phyloP scores from a whole-genome alignment of 2,113 vertebrate genomes.

The Phrynosoma blainvillii region DNA sequence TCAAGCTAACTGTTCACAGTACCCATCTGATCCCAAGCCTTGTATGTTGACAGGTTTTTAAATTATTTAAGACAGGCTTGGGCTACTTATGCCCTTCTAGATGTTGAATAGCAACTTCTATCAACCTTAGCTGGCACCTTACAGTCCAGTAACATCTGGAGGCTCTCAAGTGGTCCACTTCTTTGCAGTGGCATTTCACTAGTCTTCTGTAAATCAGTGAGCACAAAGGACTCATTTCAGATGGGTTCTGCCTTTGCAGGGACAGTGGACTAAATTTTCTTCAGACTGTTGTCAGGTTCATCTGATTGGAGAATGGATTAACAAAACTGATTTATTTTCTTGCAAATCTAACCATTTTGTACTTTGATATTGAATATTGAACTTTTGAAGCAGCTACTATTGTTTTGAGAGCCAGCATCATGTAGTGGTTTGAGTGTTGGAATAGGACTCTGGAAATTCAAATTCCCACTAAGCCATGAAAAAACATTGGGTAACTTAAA shows the following conservation, averaged over 20 bases:
- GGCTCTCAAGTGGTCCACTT: no score
- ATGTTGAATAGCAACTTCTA: no score
- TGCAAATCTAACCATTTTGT: not conserved
- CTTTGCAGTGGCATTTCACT: not conserved
- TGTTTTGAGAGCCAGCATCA: no score
- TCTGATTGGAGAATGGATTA: not conserved
- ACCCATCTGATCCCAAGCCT: not conserved
- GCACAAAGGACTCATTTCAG: not conserved
- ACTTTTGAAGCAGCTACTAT: slow-evolving; percentile 37
- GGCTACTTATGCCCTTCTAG: no score
- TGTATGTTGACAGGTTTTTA: not conserved
- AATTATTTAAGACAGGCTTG: not conserved
- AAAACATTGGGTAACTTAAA: no score
- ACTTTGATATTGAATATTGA: not conserved
- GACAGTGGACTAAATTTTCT: not conserved
- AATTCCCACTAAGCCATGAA: no score
- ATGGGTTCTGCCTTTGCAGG: not conserved
- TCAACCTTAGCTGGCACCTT: no score
- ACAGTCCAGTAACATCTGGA: no score
- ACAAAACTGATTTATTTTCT: not conserved
- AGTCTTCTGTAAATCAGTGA: not conserved
- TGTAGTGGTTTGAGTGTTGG: no score
- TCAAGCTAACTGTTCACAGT: not conserved
- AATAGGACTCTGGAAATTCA: no score
- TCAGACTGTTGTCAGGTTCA: not conserved